Conservation (phyloP, 2,113 vertebrate genomes). For the human region DNA sequence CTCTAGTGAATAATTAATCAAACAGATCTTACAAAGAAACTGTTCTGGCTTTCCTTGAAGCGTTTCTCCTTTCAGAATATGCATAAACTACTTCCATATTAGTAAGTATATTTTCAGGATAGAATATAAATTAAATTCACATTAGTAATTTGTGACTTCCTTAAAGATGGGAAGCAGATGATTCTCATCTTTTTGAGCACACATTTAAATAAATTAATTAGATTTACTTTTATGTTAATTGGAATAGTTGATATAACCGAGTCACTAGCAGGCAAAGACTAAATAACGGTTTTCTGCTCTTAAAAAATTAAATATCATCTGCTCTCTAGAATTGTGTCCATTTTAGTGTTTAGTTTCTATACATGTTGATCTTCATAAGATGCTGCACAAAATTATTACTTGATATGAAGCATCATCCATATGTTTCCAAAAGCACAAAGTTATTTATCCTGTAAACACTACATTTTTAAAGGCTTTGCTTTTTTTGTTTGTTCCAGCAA, state of each 20-base stretch:
- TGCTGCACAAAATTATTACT: neutral
- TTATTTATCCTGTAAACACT: neutral
- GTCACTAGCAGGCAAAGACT: neutral
- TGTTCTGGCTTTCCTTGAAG: constrained; percentile 39
- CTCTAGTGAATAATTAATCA: constrained; percentile 54
- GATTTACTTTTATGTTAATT: constrained; percentile 6
- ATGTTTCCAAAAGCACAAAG: neutral
- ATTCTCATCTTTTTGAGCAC: neutral
- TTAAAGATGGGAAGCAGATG: neutral
- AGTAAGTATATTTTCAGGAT: neutral
- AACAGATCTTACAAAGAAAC: neutral
- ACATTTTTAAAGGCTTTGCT: neutral
- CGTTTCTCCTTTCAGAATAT: constrained; percentile 10
- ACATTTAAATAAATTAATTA: neutral
- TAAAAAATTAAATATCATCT: neutral
- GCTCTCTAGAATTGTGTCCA: neutral
- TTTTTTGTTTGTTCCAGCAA: neutral
- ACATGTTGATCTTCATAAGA: neutral
- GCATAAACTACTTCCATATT: constrained; percentile 10
- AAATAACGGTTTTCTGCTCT: neutral
- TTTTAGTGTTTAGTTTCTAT: neutral
- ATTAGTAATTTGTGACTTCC: neutral
- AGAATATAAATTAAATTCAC: constrained; percentile 6
- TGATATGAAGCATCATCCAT: neutral
- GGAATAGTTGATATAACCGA: neutral